These are phyloP conservation scores for Synergus gifuensis DNA, from an alignment of 2,888 invertebrate genomes.

Conservation along the genomic window DNA sequence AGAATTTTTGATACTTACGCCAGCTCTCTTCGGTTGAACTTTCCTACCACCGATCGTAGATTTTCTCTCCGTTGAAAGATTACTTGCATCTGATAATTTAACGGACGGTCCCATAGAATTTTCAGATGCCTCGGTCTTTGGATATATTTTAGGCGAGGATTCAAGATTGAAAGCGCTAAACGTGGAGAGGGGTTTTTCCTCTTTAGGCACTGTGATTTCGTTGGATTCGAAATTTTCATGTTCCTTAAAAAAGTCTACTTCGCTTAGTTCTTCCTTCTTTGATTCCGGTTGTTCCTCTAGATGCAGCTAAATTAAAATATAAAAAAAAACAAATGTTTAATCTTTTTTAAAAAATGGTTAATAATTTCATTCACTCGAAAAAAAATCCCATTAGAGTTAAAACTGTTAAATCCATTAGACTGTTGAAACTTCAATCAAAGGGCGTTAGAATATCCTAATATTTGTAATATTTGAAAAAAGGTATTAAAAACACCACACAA, in stretches of 20 bases:
- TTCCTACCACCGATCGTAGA: constrained; percentile 87
- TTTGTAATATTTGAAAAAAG: neutral
- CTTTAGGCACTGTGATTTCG: constrained; percentile 58
- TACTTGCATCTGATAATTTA: constrained; percentile 66
- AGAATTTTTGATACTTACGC: constrained; percentile 79
- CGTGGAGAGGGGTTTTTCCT: constrained; percentile 46
- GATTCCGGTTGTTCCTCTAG: constrained; percentile 83
- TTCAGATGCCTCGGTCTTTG: constrained; percentile 49
- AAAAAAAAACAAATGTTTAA: neutral
- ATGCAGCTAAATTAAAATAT: constrained; percentile 81
- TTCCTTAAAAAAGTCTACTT: constrained; percentile 95
- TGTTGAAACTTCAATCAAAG: neutral
- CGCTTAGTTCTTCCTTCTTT: constrained; percentile 83
- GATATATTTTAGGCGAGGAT: constrained; percentile 42
- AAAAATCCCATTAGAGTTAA: neutral
- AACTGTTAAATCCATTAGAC: too few species aligned
- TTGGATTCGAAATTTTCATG: constrained; percentile 79
- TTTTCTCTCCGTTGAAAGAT: constrained; percentile 78
- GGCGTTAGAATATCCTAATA: neutral
- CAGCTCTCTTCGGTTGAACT: constrained; percentile 84
- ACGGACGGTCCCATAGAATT: constrained; percentile 68
- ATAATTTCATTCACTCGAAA: neutral
- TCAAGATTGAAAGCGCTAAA: constrained; percentile 47
- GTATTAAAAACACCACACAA: neutral
- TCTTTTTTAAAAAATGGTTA: neutral